Percentiles rank a stretch among this genome's conserved stretches.
Evolutionary conservation across 2,888 invertebrate genomes (phyloP).

Genomic region (Silvanus unidentatus): DNA sequence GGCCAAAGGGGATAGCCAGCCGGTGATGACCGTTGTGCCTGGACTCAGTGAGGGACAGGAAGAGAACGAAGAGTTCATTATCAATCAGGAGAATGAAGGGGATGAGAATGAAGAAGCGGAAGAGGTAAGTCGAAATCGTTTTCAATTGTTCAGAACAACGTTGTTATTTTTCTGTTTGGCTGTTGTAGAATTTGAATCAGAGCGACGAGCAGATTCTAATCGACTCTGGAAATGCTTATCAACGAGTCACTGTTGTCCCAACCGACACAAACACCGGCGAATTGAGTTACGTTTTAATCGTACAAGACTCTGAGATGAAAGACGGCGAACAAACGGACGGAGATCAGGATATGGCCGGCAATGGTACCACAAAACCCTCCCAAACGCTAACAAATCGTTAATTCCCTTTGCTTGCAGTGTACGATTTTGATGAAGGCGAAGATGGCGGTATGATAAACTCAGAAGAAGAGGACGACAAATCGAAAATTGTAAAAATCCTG

Average conservation of each 20-base stretch:
- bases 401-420: conserved; percentile 46
- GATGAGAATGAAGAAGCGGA: conserved; percentile 34
- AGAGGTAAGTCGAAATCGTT: conserved; percentile 16
- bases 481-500: conserved; percentile 57
- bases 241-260: conserved; percentile 79
- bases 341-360: conserved; percentile 52
- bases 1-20: conserved; percentile 58
- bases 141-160: no score
- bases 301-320: conserved; percentile 56
- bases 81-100: conserved; percentile 47
- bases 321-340: conserved; percentile 49
- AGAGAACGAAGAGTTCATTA: conserved; percentile 49
- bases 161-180: no score
- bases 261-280: conserved; percentile 71
- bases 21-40: conserved; percentile 59
- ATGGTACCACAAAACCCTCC: no score
- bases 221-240: conserved; percentile 60
- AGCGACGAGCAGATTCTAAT: conserved; percentile 48
- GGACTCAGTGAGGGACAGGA: conserved; percentile 40
- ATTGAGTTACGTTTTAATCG: conserved; percentile 82
- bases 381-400: no score
- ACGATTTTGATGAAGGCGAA: conserved; percentile 69
- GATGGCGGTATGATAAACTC: conserved; percentile 53
- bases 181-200: background rate
- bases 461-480: conserved; percentile 60